Conservation (phyloP, 2,797 vertebrate genomes). For the Oceanodroma leucorhoa region DNA sequence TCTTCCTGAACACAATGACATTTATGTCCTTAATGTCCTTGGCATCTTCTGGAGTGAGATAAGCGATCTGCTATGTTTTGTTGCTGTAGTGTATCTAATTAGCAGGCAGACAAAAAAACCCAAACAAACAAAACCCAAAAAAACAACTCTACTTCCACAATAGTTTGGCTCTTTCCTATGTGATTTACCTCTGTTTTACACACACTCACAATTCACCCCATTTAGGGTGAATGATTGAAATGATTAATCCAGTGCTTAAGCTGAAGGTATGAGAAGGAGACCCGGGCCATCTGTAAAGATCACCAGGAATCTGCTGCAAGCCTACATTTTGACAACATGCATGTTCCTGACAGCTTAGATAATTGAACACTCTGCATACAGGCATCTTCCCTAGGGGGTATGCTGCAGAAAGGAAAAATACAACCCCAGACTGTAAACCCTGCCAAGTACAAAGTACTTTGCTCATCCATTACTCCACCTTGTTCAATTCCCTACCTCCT, state of each 20-base stretch:
- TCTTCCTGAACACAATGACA: not conserved
- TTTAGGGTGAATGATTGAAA: not conserved
- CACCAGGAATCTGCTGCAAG: not conserved
- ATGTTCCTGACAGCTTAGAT: conserved; percentile 18
- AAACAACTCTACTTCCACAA: not conserved
- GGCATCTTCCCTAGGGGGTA: conserved; percentile 12
- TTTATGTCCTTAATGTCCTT: not conserved
- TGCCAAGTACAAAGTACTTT: not conserved
- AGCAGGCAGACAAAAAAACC: not conserved
- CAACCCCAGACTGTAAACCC: not conserved
- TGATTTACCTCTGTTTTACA: not conserved
- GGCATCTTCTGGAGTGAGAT: not conserved
- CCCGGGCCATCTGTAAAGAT: not conserved
- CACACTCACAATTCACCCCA: not conserved
- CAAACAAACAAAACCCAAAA: not conserved
- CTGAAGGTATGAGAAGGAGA: not conserved
- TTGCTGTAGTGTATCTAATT: not conserved
- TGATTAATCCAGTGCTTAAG: not conserved
- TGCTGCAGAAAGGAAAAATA: conserved; percentile 30
- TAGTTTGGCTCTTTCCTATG: not conserved
- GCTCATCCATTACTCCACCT: conserved; percentile 10
- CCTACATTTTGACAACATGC: not conserved
- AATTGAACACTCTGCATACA: conserved; percentile 20
- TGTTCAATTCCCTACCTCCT: not conserved
- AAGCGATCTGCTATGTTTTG: not conserved